Conservation (phyloP, 2,888 invertebrate species). For the Craniophora ligustri region DNA sequence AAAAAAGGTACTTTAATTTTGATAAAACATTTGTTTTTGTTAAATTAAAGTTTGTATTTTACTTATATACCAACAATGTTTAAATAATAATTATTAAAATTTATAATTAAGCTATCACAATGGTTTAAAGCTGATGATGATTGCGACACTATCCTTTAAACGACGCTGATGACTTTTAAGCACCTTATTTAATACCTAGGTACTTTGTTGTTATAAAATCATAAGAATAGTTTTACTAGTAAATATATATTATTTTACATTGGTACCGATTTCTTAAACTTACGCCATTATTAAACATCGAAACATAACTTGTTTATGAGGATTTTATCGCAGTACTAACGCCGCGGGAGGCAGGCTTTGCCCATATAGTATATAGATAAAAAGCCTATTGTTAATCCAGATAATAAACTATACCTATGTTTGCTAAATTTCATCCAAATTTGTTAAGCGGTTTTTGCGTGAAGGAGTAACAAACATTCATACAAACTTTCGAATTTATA, state of each 20-base stretch:
- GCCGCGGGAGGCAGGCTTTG: too few species aligned
- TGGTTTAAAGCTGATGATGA: conserved; percentile 71
- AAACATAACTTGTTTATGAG: too few species aligned
- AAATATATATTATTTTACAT: not conserved
- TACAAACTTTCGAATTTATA: too few species aligned
- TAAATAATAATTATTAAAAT: conserved; percentile 24
- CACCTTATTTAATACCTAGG: conserved; percentile 33
- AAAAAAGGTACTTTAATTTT: conserved; percentile 1
- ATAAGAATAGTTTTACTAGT: not conserved
- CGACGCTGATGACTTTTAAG: conserved; percentile 46
- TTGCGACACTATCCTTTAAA: conserved; percentile 47
- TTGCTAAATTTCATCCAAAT: too few species aligned
- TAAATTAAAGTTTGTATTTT: not conserved
- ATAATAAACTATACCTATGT: too few species aligned
- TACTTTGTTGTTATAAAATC: conserved; percentile 25
- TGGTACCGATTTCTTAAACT: too few species aligned
- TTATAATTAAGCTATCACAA: conserved; percentile 69
- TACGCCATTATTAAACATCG: too few species aligned
- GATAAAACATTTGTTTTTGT: not conserved
- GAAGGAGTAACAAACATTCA: too few species aligned
- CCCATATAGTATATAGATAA: too few species aligned
- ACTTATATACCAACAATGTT: conserved; percentile 10
- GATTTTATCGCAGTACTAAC: too few species aligned
- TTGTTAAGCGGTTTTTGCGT: too few species aligned
- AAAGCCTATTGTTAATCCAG: too few species aligned